Evolutionary conservation across 2,888 invertebrate genomes (phyloP).

Genomic region (Caenorhabditis drosophilae): DNA sequence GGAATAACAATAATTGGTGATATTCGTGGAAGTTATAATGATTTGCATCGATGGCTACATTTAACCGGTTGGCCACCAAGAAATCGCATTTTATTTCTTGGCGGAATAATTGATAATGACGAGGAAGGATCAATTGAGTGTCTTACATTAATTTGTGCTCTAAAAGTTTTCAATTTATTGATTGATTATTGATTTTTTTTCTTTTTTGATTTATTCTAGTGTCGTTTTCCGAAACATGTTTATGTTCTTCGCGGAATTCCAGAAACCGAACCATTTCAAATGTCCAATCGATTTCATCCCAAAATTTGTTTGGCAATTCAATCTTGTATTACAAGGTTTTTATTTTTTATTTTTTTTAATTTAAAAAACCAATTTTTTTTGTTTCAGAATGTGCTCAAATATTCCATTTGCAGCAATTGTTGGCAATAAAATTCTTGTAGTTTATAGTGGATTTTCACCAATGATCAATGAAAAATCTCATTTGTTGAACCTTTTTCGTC

Average conservation of each 20-base stretch:
- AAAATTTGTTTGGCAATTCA: constrained; percentile 25
- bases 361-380: too few relatives aligned
- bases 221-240: constrained; percentile 42
- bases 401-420: constrained; percentile 46
- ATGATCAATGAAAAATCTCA: constrained; percentile 17
- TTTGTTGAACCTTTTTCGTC: constrained; percentile 26
- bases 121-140: constrained; percentile 41
- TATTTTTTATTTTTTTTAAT: not conserved
- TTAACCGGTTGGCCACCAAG: constrained; percentile 50
- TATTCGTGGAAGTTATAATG: constrained; percentile 40
- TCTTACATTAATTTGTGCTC: constrained; percentile 38
- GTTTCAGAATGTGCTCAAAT: constrained; percentile 38
- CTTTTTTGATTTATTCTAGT: constrained; percentile 15
- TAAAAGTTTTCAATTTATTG: constrained; percentile 28
- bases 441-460: constrained; percentile 49
- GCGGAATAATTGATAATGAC: constrained; percentile 37
- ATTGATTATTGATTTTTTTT: too few relatives aligned
- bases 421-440: constrained; percentile 29
- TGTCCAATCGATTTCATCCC: constrained; percentile 27
- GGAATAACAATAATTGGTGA: constrained; percentile 39
- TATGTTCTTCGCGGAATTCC: constrained; percentile 41
- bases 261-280: constrained; percentile 37
- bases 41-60: constrained; percentile 46
- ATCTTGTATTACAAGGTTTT: constrained; percentile 22
- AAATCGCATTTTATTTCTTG: constrained; percentile 42